Evolutionary conservation across 2,797 vertebrate genomes (phyloP).

Genomic region (Forpus xanthops): DNA sequence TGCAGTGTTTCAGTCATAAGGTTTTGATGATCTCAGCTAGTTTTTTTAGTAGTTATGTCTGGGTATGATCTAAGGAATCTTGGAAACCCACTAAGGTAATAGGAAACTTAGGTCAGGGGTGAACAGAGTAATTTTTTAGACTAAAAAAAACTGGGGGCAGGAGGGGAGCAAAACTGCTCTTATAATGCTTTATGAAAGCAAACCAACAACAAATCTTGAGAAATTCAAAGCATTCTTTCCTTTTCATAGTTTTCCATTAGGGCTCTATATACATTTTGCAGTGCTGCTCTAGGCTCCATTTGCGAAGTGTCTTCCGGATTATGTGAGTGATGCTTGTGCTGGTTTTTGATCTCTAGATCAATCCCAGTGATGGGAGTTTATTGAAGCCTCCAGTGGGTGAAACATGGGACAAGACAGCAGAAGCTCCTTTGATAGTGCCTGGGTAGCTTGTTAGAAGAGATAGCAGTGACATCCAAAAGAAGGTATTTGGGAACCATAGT

Average conservation of each 20-base stretch:
- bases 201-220: constrained; percentile 12
- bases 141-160: not conserved
- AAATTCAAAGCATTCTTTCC: constrained; percentile 43
- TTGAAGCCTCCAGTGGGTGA: constrained; percentile 36
- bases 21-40: constrained; percentile 62
- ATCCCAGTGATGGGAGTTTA: constrained; percentile 12
- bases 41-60: constrained; percentile 48
- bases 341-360: constrained; percentile 47
- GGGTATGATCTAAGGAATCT: constrained; percentile 54
- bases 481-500: not conserved
- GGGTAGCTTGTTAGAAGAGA: not conserved
- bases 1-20: constrained; percentile 44
- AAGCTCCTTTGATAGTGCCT: constrained; percentile 27
- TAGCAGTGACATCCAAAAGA: not conserved
- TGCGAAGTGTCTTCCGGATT: not conserved
- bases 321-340: not conserved
- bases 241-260: constrained; percentile 33
- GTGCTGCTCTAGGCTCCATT: not conserved
- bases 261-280: not conserved
- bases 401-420: not conserved
- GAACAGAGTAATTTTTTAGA: constrained; percentile 36
- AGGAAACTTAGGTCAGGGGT: constrained; percentile 42
- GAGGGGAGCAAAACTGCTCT: not conserved
- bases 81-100: constrained; percentile 15
- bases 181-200: constrained; percentile 36